phyloP scores from a whole-genome alignment of 2,888 invertebrate species.

The Dione vanillae region DNA sequence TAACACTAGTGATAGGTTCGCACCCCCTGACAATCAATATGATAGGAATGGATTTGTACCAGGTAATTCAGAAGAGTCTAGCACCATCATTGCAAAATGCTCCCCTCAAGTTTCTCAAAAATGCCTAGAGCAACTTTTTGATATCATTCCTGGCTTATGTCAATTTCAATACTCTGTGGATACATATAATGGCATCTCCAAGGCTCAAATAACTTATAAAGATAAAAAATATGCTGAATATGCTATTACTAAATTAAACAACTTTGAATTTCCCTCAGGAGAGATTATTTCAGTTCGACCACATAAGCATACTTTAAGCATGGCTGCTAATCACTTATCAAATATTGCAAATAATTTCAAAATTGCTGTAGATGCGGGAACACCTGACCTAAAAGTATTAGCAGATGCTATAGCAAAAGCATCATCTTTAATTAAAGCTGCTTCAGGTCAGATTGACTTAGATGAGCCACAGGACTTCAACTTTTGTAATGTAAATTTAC shows the following conservation, averaged over 20 bases:
- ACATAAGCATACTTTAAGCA: constrained; percentile 75
- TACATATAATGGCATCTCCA: constrained; percentile 76
- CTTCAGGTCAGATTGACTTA: constrained; percentile 60
- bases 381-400: constrained; percentile 85
- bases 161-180: constrained; percentile 76
- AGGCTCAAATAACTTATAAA: constrained; percentile 68
- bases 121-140: constrained; percentile 92
- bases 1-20: constrained; percentile 50
- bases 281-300: constrained; percentile 91
- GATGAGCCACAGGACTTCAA: constrained; percentile 54
- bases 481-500: constrained; percentile 88
- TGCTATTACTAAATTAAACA: constrained; percentile 93
- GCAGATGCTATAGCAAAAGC: constrained; percentile 92
- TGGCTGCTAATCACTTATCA: constrained; percentile 69
- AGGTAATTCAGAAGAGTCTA: constrained; percentile 75
- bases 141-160: constrained; percentile 89
- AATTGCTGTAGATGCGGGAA: constrained; percentile 64
- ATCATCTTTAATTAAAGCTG: constrained; percentile 89
- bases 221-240: constrained; percentile 77
- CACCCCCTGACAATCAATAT: constrained; percentile 44
- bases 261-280: constrained; percentile 96
- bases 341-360: constrained; percentile 72
- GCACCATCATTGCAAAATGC: constrained; percentile 88
- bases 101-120: constrained; percentile 89
- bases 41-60: constrained; percentile 50